phyloP scores from a whole-genome alignment of 2,797 vertebrate species.

The Mormyrops attenuatus region DNA sequence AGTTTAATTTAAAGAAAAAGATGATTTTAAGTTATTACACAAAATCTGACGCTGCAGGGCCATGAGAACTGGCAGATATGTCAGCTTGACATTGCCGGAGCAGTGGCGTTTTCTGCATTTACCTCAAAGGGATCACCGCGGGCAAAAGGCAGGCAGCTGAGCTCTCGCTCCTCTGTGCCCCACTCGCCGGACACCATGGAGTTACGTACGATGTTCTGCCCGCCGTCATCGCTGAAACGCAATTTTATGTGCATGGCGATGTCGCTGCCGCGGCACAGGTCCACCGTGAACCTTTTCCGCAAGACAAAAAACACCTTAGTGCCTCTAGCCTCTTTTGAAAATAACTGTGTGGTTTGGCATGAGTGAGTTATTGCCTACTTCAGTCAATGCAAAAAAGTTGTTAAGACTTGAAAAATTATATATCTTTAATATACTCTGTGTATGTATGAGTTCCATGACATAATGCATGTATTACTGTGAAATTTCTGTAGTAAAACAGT shows the following conservation, averaged over 20 bases:
- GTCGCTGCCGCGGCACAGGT: slow-evolving; percentile 35
- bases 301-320: not conserved
- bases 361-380: not conserved
- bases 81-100: not conserved
- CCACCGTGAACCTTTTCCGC: slow-evolving; percentile 36
- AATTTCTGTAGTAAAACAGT: not conserved
- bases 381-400: not conserved
- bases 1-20: not conserved
- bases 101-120: slow-evolving; percentile 8
- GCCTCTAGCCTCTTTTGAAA: not conserved
- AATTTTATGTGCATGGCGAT: slow-evolving; percentile 45
- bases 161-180: slow-evolving; percentile 39
- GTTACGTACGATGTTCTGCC: slow-evolving; percentile 41
- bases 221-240: slow-evolving; percentile 38
- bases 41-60: not conserved
- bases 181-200: slow-evolving; percentile 27
- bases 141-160: slow-evolving; percentile 35
- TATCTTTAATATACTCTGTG: not conserved
- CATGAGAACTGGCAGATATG: not conserved
- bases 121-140: slow-evolving; percentile 46
- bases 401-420: not conserved
- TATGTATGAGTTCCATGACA: not conserved
- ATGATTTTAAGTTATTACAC: not conserved
- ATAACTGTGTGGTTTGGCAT: not conserved
- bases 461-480: not conserved